A percentile compares a stretch with the other conserved stretches of the same genome.
phyloP scores from a whole-genome alignment of 2,113 vertebrate species.

The Prietella phreatophila region DNA sequence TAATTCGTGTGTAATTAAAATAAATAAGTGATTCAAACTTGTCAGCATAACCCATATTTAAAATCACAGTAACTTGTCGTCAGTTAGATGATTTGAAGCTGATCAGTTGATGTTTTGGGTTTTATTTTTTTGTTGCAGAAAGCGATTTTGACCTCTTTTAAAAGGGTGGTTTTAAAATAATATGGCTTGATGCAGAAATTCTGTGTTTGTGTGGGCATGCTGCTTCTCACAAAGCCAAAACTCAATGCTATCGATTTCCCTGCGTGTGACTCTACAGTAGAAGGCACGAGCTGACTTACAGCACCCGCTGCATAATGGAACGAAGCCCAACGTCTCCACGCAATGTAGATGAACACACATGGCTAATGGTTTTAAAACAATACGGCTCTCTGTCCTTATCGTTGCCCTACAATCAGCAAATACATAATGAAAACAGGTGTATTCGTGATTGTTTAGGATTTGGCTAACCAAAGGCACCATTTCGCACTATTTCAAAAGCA shows the following conservation, averaged over 20 bases:
- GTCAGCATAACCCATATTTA: background rate
- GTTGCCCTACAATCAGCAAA: background rate
- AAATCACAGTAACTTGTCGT: too few species aligned
- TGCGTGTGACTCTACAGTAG: constrained; percentile 6
- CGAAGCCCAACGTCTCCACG: background rate
- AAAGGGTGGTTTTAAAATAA: background rate
- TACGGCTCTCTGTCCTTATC: background rate
- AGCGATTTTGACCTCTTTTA: background rate
- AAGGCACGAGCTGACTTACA: constrained; percentile 7
- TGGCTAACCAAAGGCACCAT: background rate
- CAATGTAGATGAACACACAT: background rate
- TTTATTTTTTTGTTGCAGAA: background rate
- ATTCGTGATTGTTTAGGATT: background rate
- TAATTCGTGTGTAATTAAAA: background rate
- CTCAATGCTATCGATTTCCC: constrained; percentile 25
- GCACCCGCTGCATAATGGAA: constrained; percentile 1
- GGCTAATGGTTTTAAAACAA: background rate
- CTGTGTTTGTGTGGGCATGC: background rate
- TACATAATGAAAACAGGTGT: background rate
- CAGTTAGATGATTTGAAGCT: background rate
- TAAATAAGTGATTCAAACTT: background rate
- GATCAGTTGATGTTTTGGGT: too few species aligned
- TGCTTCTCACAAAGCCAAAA: constrained; percentile 9
- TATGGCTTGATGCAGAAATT: background rate
- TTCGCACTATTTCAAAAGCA: background rate